These are phyloP conservation scores for Melinaea menophilus DNA, from an alignment of 2,888 invertebrate genomes.

Conservation along the genomic window DNA sequence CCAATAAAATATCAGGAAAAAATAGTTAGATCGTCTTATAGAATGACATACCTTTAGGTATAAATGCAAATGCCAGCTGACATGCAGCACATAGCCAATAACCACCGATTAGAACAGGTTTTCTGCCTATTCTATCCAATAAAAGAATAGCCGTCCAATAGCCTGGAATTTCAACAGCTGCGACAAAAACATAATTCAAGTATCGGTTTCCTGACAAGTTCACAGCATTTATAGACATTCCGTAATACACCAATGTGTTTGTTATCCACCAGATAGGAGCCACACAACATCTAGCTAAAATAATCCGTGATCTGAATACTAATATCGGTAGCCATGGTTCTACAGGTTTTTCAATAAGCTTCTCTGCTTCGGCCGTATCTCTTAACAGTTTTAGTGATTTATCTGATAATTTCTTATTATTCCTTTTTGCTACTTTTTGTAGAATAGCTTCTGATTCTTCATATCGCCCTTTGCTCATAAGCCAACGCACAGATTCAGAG, in stretches of 20 bases:
- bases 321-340: conserved; percentile 56
- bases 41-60: conserved; percentile 65
- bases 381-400: conserved; percentile 69
- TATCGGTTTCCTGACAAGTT: conserved; percentile 82
- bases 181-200: conserved; percentile 81
- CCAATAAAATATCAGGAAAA: not conserved
- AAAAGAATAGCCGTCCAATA: conserved; percentile 81
- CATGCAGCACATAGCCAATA: conserved; percentile 81
- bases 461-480: conserved; percentile 82
- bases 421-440: conserved; percentile 79
- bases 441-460: conserved; percentile 81
- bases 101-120: conserved; percentile 78
- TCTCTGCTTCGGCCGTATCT: conserved; percentile 57
- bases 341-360: conserved; percentile 46
- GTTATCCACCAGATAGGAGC: conserved; percentile 83
- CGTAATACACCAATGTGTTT: conserved; percentile 84
- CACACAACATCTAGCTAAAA: conserved; percentile 55
- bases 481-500: conserved; percentile 88
- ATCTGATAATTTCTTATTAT: conserved; percentile 76
- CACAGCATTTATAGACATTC: conserved; percentile 82
- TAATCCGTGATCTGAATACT: conserved; percentile 51
- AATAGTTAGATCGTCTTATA: not conserved
- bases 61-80: conserved; percentile 79
- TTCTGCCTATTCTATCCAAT: conserved; percentile 80
- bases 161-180: conserved; percentile 84